These are phyloP conservation scores for Psilopsiagon aymara DNA, from an alignment of 2,113 vertebrate species.

Conservation along the genomic window DNA sequence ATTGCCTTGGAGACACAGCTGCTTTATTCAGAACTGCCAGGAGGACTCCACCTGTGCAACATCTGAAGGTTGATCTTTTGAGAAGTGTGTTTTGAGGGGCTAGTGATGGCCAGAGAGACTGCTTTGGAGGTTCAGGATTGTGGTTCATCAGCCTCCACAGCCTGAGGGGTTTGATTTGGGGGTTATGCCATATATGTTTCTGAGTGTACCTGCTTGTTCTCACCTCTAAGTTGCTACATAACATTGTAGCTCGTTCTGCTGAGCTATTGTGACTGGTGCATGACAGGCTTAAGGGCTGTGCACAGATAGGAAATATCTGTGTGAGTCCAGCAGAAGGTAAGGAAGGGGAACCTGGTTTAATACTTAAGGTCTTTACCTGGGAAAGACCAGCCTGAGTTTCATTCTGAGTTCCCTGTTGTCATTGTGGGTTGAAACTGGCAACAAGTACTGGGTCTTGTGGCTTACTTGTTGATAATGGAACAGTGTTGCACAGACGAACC, in stretches of 20 bases:
- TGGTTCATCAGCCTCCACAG: accelerated
- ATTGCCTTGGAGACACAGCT: neutral
- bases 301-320: accelerated
- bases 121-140: accelerated
- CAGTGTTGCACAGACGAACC: neutral
- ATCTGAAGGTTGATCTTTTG: neutral
- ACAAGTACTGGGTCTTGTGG: accelerated
- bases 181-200: neutral
- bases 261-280: neutral
- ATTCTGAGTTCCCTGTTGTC: neutral
- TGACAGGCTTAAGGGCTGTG: accelerated
- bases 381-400: neutral
- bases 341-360: neutral
- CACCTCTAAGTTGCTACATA: neutral
- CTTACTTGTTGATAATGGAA: neutral
- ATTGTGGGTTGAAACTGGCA: neutral
- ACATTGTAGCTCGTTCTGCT: accelerated
- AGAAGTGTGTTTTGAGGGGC: neutral
- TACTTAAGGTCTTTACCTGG: neutral
- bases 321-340: neutral
- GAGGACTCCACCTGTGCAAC: neutral
- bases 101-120: neutral
- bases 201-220: neutral
- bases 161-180: neutral
- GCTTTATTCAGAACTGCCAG: neutral